phyloP scores from a whole-genome alignment of 2,797 vertebrate genomes.

The Borostomias antarcticus region DNA sequence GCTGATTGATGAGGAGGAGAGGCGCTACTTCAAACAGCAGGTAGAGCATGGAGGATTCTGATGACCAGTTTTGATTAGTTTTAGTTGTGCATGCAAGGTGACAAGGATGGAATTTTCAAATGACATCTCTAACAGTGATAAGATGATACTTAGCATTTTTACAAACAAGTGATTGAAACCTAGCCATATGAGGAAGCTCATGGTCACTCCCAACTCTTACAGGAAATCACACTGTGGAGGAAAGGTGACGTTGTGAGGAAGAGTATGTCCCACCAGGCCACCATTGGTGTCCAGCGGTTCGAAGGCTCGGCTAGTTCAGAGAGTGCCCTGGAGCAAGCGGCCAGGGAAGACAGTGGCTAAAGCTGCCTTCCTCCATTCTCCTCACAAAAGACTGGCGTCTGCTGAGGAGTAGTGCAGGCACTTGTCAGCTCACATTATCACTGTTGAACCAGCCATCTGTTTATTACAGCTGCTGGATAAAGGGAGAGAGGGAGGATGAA shows the following conservation, averaged over 20 bases:
- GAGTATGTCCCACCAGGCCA: conserved; percentile 98
- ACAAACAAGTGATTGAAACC: neutral
- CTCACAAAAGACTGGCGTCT: conserved; percentile 57
- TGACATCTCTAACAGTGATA: neutral
- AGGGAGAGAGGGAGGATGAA: conserved; percentile 53
- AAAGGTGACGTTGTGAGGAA: conserved; percentile 97
- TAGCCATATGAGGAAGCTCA: neutral
- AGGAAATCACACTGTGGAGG: conserved; percentile 99
- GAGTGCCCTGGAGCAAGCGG: conserved; percentile 70
- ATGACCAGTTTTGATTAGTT: too few species aligned
- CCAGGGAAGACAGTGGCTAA: conserved; percentile 76
- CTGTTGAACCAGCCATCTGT: conserved; percentile 57
- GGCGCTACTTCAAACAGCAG: conserved; percentile 99
- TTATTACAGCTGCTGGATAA: conserved; percentile 48
- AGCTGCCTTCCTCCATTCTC: conserved; percentile 46
- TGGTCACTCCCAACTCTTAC: conserved; percentile 4
- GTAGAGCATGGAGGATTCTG: too few species aligned
- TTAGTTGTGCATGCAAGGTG: neutral
- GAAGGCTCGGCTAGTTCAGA: conserved; percentile 84
- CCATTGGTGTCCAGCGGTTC: conserved; percentile 93
- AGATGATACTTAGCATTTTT: neutral
- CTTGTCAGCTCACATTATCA: conserved; percentile 48
- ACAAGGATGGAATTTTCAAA: neutral
- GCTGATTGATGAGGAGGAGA: conserved; percentile 96
- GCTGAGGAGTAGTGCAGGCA: conserved; percentile 29